Conservation (phyloP, 2,797 vertebrate species). For the Peromyscus eremicus region DNA sequence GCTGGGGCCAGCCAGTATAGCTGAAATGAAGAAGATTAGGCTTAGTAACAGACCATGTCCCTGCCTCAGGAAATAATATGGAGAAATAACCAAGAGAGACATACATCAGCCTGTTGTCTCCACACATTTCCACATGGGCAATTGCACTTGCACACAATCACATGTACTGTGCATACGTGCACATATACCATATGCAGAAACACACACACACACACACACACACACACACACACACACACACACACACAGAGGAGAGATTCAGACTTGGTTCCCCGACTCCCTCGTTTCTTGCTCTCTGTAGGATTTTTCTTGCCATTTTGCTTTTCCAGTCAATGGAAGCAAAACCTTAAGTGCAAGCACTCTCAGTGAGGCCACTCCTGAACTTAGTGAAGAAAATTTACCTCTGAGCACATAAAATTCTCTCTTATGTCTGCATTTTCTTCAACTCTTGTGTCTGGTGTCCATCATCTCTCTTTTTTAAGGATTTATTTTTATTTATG, state of each 20-base stretch:
- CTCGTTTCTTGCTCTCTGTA: not conserved
- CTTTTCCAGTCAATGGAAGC: not conserved
- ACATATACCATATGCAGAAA: not conserved
- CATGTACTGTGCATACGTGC: not conserved
- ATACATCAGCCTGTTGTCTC: not conserved
- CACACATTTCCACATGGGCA: not conserved
- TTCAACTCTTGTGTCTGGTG: not conserved
- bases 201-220: not conserved
- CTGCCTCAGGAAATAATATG: not conserved
- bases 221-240: not conserved
- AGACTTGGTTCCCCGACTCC: not conserved
- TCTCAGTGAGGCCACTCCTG: not conserved
- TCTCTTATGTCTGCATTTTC: not conserved
- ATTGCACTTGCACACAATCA: not conserved
- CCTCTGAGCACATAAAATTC: not conserved
- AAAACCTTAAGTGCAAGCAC: not conserved
- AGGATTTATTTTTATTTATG: not conserved
- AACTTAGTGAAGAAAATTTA: not conserved
- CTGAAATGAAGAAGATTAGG: not conserved
- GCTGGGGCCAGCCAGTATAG: not conserved
- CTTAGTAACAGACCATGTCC: not conserved
- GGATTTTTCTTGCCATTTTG: not conserved
- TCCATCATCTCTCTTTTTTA: not conserved
- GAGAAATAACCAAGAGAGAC: not conserved
- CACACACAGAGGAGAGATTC: not conserved